Conservation (phyloP, 2,113 vertebrate genomes). For the Pseudorectes ferrugineus region DNA sequence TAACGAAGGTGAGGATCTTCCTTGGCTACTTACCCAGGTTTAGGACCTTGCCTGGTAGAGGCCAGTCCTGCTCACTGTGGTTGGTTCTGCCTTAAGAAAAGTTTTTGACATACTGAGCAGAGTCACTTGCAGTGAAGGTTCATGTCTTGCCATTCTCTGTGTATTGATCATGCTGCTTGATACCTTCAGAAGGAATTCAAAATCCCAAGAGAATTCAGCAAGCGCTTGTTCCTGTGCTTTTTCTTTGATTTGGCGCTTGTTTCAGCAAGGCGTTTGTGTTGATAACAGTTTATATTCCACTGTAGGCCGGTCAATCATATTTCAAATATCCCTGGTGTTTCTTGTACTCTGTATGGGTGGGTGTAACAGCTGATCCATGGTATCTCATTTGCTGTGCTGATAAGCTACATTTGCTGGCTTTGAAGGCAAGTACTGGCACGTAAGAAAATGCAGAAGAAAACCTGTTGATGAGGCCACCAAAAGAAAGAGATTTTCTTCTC, state of each 20-base stretch:
- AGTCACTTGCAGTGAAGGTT: neutral
- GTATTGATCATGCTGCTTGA: neutral
- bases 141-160: neutral
- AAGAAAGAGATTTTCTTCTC: neutral
- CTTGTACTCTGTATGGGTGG: neutral
- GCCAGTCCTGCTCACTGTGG: neutral
- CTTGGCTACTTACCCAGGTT: neutral
- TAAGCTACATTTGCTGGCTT: neutral
- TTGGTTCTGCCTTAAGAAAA: neutral
- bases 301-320: neutral
- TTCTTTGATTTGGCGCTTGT: neutral
- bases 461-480: neutral
- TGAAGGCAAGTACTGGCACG: neutral
- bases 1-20: neutral
- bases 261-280: neutral
- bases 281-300: neutral
- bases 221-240: fast-evolving
- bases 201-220: neutral
- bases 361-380: neutral
- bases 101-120: neutral
- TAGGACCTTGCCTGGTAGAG: neutral
- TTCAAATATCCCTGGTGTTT: neutral
- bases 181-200: neutral
- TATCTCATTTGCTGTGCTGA: neutral
- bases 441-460: neutral